Conservation (phyloP, 2,888 invertebrate genomes). For the Hyles lineata region DNA sequence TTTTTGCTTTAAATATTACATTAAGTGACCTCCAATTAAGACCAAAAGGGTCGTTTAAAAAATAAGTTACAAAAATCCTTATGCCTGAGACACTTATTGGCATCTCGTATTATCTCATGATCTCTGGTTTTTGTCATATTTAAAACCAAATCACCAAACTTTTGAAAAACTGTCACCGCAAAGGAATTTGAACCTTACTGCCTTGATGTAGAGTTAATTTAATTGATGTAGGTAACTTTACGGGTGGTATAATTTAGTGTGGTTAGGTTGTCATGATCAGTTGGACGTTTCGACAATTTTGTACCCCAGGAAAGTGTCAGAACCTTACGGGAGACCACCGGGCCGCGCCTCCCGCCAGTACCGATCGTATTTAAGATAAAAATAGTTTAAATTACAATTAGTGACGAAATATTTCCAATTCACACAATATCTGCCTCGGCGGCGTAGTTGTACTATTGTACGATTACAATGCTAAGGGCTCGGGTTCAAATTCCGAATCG, state of each 20-base stretch:
- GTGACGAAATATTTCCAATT: slow-evolving; percentile 60
- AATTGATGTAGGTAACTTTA: background rate
- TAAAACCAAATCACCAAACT: background rate
- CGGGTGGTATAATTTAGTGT: slow-evolving; percentile 36
- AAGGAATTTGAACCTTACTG: slow-evolving; percentile 34
- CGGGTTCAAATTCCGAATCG: no score
- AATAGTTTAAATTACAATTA: slow-evolving; percentile 76
- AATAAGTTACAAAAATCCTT: slow-evolving; percentile 29
- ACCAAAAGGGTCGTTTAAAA: slow-evolving; percentile 31
- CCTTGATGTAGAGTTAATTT: slow-evolving; percentile 30
- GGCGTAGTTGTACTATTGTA: no score
- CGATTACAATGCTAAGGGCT: no score
- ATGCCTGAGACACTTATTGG: slow-evolving; percentile 47
- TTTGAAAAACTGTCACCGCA: background rate
- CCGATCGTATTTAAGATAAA: slow-evolving; percentile 63
- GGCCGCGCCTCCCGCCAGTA: slow-evolving; percentile 56
- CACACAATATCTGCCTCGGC: background rate
- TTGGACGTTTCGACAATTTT: slow-evolving; percentile 81
- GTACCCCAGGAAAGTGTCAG: slow-evolving; percentile 74
- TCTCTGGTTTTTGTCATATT: slow-evolving; percentile 67
- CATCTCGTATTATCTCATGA: slow-evolving; percentile 63
- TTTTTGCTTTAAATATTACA: background rate
- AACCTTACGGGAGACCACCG: slow-evolving; percentile 71
- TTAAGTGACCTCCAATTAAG: slow-evolving; percentile 35
- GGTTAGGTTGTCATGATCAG: slow-evolving; percentile 66